A percentile compares a stretch with the other conserved stretches of the same genome.
These are phyloP conservation scores for Buceros bicornis DNA, from an alignment of 2,797 vertebrate species.

Conservation along the genomic window DNA sequence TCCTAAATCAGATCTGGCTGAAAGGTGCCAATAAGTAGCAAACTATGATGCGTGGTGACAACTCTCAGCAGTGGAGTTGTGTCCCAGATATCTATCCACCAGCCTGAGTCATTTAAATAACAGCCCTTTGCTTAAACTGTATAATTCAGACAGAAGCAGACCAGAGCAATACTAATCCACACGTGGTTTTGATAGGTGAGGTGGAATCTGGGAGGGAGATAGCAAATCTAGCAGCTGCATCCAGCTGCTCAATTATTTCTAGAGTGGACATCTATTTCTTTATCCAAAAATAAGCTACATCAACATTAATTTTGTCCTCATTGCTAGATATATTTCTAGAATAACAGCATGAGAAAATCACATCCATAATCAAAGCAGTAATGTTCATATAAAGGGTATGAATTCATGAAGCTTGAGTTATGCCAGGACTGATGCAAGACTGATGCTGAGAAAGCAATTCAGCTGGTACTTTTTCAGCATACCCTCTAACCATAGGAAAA, in stretches of 20 bases:
- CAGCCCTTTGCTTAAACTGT: neutral
- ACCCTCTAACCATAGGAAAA: neutral
- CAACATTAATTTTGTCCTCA: neutral
- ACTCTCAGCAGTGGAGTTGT: neutral
- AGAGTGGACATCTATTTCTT: neutral
- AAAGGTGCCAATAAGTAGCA: neutral
- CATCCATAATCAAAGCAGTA: neutral
- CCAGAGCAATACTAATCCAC: neutral
- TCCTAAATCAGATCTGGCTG: neutral
- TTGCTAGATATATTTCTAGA: neutral
- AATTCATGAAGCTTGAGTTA: neutral
- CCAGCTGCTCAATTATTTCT: neutral
- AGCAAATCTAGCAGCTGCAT: neutral
- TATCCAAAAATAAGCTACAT: neutral
- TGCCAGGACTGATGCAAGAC: fast-evolving
- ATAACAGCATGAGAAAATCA: neutral
- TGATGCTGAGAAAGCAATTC: neutral
- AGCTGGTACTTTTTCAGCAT: neutral
- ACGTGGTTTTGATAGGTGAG: neutral
- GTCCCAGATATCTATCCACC: neutral
- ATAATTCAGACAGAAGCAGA: neutral
- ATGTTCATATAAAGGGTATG: neutral
- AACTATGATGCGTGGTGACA: neutral
- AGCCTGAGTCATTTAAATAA: neutral
- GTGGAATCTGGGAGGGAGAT: neutral